Conservation (phyloP, 2,888 invertebrate genomes). For the Lamellibrachia satsuma region DNA sequence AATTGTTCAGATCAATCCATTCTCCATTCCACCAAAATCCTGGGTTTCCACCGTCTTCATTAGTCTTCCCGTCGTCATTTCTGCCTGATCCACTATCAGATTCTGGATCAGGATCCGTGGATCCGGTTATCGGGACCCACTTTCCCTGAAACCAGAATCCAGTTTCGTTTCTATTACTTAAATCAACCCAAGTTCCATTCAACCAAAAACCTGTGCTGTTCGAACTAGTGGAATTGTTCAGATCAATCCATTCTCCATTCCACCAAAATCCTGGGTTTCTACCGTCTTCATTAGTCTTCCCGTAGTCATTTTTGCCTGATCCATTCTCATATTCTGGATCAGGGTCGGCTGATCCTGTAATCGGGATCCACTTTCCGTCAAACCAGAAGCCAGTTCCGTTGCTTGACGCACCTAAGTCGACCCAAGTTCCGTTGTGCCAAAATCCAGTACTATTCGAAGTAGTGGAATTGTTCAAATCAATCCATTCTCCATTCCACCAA, state of each 20-base stretch:
- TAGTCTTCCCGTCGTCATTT: background rate
- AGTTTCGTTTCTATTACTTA: background rate
- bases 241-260: background rate
- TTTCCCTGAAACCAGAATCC: background rate
- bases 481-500: background rate
- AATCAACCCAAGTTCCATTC: conserved; percentile 1
- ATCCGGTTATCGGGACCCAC: background rate
- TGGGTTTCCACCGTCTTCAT: background rate
- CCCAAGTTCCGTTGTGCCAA: background rate
- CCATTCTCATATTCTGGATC: background rate
- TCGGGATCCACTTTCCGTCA: background rate
- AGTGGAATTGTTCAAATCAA: background rate
- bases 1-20: background rate
- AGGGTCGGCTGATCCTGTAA: background rate
- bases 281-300: background rate
- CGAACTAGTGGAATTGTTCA: background rate
- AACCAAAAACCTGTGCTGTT: background rate
- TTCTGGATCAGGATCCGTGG: background rate
- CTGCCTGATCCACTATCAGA: background rate
- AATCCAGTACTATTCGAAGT: background rate
- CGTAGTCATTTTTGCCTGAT: background rate
- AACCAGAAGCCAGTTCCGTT: conserved; percentile 23
- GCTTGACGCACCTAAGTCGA: background rate
- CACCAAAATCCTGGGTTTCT: background rate
- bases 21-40: conserved; percentile 18